A percentile compares a stretch with the other conserved stretches of the same genome.
phyloP scores from a whole-genome alignment of 2,113 vertebrate species.

The Saguinus midas region DNA sequence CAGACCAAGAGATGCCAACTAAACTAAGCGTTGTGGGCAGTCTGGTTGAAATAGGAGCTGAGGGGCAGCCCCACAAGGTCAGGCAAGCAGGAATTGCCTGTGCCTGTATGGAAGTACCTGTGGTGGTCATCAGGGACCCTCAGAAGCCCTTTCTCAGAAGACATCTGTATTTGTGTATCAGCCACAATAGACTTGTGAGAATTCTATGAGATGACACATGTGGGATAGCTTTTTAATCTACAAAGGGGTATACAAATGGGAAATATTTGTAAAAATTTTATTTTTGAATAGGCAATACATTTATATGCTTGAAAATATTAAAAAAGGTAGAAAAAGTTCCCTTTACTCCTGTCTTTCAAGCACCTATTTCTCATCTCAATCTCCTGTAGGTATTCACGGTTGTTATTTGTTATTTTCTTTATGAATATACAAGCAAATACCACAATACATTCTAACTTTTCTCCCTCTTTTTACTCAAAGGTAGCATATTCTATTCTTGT shows the following conservation, averaged over 20 bases:
- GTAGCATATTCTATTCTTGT: background rate
- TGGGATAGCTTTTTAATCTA: background rate
- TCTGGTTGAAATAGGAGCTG: background rate
- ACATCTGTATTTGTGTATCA: background rate
- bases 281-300: background rate
- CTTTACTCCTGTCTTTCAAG: background rate
- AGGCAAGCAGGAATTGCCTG: background rate
- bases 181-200: background rate
- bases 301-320: background rate
- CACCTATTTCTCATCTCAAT: background rate
- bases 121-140: background rate
- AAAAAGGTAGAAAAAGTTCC: background rate
- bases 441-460: background rate
- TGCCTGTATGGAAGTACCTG: background rate
- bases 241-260: background rate
- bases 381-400: background rate
- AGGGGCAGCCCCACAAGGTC: background rate
- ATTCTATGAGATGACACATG: background rate
- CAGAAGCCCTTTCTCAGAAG: background rate
- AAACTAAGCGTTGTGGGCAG: background rate
- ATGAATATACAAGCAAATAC: background rate
- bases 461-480: background rate
- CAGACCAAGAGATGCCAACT: background rate
- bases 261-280: background rate
- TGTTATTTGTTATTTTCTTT: background rate